Evolutionary conservation across 2,113 vertebrate genomes (phyloP).

Genomic region (Paracanthobrama guichenoti): DNA sequence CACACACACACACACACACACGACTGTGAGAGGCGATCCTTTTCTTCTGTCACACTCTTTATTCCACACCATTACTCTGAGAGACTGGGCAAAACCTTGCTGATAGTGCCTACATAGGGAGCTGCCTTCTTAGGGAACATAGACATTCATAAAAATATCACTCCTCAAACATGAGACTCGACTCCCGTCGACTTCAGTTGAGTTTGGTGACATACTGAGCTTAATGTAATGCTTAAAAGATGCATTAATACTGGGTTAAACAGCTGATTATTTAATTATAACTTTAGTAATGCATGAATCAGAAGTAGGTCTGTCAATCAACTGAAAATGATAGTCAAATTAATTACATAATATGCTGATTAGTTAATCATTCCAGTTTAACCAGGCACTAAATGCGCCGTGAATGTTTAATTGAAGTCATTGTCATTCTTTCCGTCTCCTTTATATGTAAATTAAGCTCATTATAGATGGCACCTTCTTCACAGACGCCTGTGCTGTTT

Average conservation of each 20-base stretch:
- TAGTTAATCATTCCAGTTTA: constrained; percentile 14
- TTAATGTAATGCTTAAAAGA: background rate
- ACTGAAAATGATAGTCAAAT: constrained; percentile 3
- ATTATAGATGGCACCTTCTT: background rate
- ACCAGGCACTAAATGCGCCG: background rate
- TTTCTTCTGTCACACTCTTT: constrained; percentile 11
- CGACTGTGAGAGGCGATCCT: background rate
- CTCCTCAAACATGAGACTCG: background rate
- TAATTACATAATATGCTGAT: constrained; percentile 11
- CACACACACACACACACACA: background rate
- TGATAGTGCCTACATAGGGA: background rate
- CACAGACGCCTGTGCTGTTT: background rate
- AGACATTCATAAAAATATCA: background rate
- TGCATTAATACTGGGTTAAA: background rate
- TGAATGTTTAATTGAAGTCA: constrained; percentile 27
- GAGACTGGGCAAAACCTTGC: background rate
- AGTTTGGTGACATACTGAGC: background rate
- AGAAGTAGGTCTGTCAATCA: background rate
- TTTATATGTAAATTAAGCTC: constrained; percentile 24
- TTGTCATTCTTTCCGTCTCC: constrained; percentile 15
- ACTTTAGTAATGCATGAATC: background rate
- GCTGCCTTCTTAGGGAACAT: background rate
- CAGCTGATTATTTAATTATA: background rate
- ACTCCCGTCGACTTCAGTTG: background rate
- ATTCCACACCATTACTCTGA: background rate